These are phyloP conservation scores for Leucoraja erinaceus DNA, from an alignment of 2,113 vertebrate species.

Conservation along the genomic window DNA sequence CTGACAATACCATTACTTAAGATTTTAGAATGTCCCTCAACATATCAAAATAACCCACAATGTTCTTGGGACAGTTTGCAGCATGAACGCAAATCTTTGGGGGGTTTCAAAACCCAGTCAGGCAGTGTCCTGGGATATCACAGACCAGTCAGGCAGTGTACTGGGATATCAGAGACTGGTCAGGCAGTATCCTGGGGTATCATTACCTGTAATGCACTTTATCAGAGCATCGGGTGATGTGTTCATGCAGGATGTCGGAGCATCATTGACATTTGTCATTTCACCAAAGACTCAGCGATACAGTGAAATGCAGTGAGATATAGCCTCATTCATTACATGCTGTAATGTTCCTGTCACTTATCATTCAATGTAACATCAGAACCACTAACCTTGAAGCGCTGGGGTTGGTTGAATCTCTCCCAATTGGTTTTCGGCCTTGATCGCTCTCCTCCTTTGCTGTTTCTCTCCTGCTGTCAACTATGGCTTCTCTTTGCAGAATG, in stretches of 20 bases:
- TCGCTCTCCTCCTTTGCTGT: background rate
- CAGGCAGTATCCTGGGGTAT: background rate
- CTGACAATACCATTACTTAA: too few relatives aligned
- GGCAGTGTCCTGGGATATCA: too few relatives aligned
- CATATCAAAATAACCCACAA: background rate
- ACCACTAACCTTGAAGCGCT: background rate
- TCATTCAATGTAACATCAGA: background rate
- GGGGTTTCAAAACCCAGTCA: background rate
- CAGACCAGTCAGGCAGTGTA: background rate
- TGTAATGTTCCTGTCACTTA: background rate
- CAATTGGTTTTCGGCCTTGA: background rate
- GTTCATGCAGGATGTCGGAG: background rate
- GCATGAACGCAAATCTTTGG: too few relatives aligned
- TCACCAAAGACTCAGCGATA: too few relatives aligned
- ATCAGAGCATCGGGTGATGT: too few relatives aligned
- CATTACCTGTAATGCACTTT: background rate
- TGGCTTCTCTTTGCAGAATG: slow-evolving; percentile 11
- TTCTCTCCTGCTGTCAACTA: background rate
- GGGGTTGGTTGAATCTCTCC: background rate
- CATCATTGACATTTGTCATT: too few relatives aligned
- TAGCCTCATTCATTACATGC: background rate
- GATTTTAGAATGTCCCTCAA: background rate
- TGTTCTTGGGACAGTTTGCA: too few relatives aligned
- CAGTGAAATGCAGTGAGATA: background rate
- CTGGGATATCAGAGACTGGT: too few relatives aligned